These are phyloP conservation scores for Tetragonula clypearis DNA, from an alignment of 1,140 invertebrate species.

Conservation along the genomic window DNA sequence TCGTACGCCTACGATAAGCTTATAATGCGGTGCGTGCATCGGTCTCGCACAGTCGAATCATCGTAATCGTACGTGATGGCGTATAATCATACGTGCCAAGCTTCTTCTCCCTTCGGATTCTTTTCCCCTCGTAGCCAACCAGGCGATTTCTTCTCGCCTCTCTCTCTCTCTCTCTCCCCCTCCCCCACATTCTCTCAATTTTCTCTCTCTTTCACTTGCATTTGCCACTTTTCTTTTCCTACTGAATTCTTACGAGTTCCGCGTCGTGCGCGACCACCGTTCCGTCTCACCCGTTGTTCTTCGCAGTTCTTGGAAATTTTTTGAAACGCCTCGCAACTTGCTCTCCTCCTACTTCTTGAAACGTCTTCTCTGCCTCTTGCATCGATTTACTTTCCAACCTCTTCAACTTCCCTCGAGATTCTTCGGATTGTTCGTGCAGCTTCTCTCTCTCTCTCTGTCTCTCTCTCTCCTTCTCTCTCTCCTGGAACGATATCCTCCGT, in stretches of 20 bases:
- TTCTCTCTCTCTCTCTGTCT: background rate
- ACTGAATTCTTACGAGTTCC: constrained; percentile 26
- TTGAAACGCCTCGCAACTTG: constrained; percentile 23
- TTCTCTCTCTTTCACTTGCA: constrained; percentile 16
- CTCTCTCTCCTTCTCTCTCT: background rate
- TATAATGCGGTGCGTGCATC: constrained; percentile 61
- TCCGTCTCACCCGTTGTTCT: constrained; percentile 17
- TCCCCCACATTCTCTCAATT: background rate
- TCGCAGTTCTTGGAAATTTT: constrained; percentile 16
- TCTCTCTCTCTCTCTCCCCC: background rate
- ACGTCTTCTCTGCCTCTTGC: background rate
- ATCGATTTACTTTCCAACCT: constrained; percentile 26
- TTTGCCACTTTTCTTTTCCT: background rate
- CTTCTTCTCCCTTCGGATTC: constrained; percentile 40
- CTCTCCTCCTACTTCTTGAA: background rate
- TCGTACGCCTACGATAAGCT: constrained; percentile 68
- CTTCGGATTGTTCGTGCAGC: background rate
- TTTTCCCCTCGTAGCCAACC: background rate
- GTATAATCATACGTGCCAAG: constrained; percentile 72
- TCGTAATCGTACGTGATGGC: constrained; percentile 71
- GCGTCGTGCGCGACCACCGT: background rate
- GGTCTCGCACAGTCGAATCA: constrained; percentile 59
- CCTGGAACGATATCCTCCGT: background rate
- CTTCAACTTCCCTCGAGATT: constrained; percentile 21
- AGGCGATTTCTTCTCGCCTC: background rate